Evolutionary conservation across 2,113 vertebrate genomes (phyloP).

Genomic region (Phylloscopus trochilus): DNA sequence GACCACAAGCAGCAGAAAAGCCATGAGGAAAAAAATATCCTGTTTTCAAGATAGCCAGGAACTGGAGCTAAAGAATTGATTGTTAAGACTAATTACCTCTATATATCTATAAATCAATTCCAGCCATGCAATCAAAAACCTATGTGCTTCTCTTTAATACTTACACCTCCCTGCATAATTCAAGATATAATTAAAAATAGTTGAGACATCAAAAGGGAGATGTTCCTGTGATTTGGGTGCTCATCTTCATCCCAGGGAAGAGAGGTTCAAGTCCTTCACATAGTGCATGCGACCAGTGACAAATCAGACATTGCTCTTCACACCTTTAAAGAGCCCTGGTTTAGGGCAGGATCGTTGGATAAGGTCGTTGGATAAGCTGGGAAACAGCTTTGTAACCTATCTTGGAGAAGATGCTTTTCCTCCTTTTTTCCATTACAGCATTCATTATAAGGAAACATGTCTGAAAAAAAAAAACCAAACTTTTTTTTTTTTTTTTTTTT

Average conservation of each 20-base stretch:
- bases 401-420: background rate
- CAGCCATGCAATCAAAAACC: background rate
- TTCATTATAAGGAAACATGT: background rate
- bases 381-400: background rate
- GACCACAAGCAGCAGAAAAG: background rate
- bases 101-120: background rate
- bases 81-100: background rate
- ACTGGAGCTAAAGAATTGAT: background rate
- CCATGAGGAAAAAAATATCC: background rate
- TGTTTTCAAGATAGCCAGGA: background rate
- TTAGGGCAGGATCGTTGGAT: fast-evolving
- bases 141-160: background rate
- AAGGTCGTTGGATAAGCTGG: fast-evolving
- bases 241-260: background rate
- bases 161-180: background rate
- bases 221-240: background rate
- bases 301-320: background rate
- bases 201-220: background rate
- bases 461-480: too few species aligned
- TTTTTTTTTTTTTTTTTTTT: background rate
- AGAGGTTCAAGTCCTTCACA: background rate
- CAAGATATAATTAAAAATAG: background rate
- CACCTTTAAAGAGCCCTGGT: background rate
- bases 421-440: background rate
- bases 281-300: background rate